phyloP scores from a whole-genome alignment of 2,797 vertebrate genomes.

The Philypnodon macrostomus region DNA sequence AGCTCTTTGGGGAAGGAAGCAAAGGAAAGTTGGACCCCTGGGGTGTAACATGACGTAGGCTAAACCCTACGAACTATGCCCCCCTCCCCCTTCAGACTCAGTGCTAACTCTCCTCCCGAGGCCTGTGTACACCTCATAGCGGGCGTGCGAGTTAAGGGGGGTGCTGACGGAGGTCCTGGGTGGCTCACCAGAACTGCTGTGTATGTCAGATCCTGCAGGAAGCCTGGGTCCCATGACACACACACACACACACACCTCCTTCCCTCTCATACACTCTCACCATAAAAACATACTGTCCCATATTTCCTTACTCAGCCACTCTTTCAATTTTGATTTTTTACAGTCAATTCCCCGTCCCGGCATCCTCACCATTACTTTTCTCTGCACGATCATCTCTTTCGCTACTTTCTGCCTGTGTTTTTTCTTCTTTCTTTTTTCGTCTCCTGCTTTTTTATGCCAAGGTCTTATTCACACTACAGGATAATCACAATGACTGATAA shows the following conservation, averaged over 20 bases:
- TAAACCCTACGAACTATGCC: conserved; percentile 38
- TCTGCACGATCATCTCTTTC: conserved; percentile 23
- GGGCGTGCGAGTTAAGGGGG: conserved; percentile 49
- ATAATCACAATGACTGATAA: too few species aligned
- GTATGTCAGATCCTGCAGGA: conserved; percentile 81
- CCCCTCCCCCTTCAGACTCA: conserved; percentile 38
- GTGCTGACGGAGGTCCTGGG: conserved; percentile 82
- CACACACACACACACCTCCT: too few species aligned
- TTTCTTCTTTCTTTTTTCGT: too few species aligned
- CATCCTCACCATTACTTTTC: conserved; percentile 38
- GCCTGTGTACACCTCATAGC: conserved; percentile 23
- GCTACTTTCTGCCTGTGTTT: conserved; percentile 9
- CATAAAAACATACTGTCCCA: conserved; percentile 58
- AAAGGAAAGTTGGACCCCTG: conserved; percentile 68
- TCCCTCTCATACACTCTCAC: conserved; percentile 26
- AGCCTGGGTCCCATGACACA: conserved; percentile 66
- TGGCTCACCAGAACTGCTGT: conserved; percentile 78
- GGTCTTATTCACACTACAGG: too few species aligned
- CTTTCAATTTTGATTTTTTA: conserved; percentile 51
- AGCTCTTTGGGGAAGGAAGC: conserved; percentile 60
- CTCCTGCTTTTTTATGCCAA: too few species aligned
- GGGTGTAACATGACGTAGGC: conserved; percentile 63
- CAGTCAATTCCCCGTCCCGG: conserved; percentile 32
- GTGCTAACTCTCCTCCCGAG: conserved; percentile 68
- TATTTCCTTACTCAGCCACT: conserved; percentile 69